Conservation (phyloP, 92 coral and sea anemone genomes). For the Actinostola sp. region DNA sequence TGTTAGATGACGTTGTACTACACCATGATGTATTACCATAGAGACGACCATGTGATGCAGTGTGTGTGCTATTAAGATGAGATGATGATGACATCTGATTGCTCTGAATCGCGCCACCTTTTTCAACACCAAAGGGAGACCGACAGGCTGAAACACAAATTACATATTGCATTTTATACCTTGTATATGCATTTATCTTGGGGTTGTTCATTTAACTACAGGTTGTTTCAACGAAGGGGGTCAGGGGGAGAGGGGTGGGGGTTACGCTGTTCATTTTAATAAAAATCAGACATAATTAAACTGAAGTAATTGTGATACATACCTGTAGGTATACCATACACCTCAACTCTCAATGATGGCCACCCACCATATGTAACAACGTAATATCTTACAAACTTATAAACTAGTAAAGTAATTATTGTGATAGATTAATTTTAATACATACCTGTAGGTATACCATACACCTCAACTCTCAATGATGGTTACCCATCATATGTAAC, state of each 20-base stretch:
- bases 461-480: slow-evolving; percentile 25
- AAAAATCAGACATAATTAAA: no score
- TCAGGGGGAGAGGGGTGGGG: no score
- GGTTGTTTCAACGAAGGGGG: not conserved
- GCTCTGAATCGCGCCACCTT: not conserved
- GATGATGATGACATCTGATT: slow-evolving; percentile 27
- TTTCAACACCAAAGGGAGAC: slow-evolving; percentile 27
- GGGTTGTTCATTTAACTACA: not conserved
- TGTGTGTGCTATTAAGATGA: slow-evolving; percentile 8
- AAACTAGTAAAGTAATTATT: not conserved
- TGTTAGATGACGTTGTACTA: slow-evolving; percentile 13
- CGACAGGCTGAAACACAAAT: slow-evolving; percentile 8
- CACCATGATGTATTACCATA: slow-evolving; percentile 40
- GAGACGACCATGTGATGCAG: slow-evolving; percentile 44
- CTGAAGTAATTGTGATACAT: no score
- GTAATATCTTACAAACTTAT: not conserved
- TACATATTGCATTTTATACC: not conserved
- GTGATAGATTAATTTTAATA: not conserved
- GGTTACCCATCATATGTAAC: slow-evolving; percentile 3
- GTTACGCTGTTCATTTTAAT: no score
- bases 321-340: no score
- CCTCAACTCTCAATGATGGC: no score
- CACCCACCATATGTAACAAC: not conserved
- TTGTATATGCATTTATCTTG: not conserved
- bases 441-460: slow-evolving; percentile 10